Conservation (phyloP, 1,140 invertebrate species). For the Eciton burchellii region DNA sequence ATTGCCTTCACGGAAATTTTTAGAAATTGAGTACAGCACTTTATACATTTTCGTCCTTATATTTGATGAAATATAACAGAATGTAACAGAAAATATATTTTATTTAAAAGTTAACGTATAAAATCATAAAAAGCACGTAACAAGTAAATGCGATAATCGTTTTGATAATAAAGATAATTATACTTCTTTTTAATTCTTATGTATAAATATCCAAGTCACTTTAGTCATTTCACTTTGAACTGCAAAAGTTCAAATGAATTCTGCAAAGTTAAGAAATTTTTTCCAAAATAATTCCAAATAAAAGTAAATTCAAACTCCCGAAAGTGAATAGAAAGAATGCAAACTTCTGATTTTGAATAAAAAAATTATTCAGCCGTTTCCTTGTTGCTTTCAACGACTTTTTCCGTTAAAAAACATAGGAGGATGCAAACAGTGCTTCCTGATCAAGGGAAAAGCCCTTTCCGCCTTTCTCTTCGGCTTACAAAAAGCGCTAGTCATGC, state of each 20-base stretch:
- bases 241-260: neutral
- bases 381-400: conserved; percentile 11
- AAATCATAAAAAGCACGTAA: too few relatives aligned
- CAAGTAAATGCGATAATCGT: neutral
- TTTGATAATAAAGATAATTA: neutral
- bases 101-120: too few relatives aligned
- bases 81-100: too few relatives aligned
- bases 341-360: conserved; percentile 9
- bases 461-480: neutral
- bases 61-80: neutral
- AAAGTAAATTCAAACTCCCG: conserved; percentile 7
- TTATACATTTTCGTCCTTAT: neutral
- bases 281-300: neutral
- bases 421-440: conserved; percentile 19
- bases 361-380: conserved; percentile 4
- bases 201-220: neutral
- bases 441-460: conserved; percentile 43
- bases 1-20: conserved; percentile 12
- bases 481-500: conserved; percentile 44
- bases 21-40: neutral
- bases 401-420: conserved; percentile 46
- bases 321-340: neutral
- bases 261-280: neutral
- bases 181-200: neutral
- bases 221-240: conserved; percentile 9